Percentiles rank a stretch among this genome's conserved stretches.
Conservation (phyloP, 2,113 vertebrate genomes). For the Sebastes fasciatus region DNA sequence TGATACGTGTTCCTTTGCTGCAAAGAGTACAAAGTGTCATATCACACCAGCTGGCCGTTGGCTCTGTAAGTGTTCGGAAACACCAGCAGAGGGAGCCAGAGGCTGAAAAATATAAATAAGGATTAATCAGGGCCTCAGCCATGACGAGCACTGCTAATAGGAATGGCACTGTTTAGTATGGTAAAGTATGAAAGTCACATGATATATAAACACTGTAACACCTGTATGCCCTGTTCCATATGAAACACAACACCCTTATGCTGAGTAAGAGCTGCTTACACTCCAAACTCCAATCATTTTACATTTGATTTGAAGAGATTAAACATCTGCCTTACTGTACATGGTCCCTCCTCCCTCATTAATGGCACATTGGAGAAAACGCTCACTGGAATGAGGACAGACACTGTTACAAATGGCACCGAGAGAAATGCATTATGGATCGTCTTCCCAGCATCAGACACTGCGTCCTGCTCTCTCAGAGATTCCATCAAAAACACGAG, state of each 20-base stretch:
- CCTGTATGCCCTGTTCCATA: slow-evolving; percentile 28
- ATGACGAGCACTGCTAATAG: slow-evolving; percentile 15
- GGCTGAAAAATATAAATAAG: slow-evolving; percentile 16
- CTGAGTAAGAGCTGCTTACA: slow-evolving; percentile 28
- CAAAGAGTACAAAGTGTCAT: slow-evolving; percentile 19
- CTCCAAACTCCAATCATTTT: slow-evolving; percentile 8
- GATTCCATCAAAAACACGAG: slow-evolving; percentile 25
- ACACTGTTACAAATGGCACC: slow-evolving; percentile 67
- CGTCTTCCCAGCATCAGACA: slow-evolving; percentile 23
- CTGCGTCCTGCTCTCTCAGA: slow-evolving; percentile 23
- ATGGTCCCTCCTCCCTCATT: slow-evolving; percentile 31
- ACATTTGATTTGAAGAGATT: slow-evolving; percentile 26
- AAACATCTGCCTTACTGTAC: slow-evolving; percentile 19
- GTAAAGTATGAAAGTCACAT: slow-evolving; percentile 45
- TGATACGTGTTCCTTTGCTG: slow-evolving; percentile 14
- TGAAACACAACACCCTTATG: slow-evolving; percentile 34
- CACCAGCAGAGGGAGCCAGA: slow-evolving; percentile 67
- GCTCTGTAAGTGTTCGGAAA: slow-evolving; percentile 21
- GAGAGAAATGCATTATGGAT: slow-evolving; percentile 47
- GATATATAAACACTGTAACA: slow-evolving; percentile 55
- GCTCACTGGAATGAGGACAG: slow-evolving; percentile 52
- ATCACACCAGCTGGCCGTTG: slow-evolving; percentile 1
- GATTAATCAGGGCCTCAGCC: not conserved
- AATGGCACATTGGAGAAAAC: slow-evolving; percentile 79
- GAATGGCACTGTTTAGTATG: slow-evolving; percentile 66